Conservation (phyloP, 2,113 vertebrate genomes). For the Callorhinus ursinus region DNA sequence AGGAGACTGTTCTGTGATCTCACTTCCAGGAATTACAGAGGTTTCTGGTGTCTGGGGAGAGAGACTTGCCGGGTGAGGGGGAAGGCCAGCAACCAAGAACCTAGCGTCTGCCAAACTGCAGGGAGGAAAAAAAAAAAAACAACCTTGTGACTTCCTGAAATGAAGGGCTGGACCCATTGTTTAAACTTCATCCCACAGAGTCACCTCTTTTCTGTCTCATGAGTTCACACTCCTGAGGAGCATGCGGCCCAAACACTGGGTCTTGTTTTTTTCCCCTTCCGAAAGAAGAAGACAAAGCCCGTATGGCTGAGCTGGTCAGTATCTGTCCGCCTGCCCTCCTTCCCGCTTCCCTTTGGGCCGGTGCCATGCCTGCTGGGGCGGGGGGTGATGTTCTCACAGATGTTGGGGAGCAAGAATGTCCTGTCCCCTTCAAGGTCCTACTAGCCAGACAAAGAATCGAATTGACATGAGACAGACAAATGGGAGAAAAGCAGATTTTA, state of each 20-base stretch:
- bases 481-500: background rate
- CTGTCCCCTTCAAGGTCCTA: background rate
- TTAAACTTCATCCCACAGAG: background rate
- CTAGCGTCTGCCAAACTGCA: no score
- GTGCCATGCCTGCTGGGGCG: rapidly evolving
- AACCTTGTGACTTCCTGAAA: conserved; percentile 62
- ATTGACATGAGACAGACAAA: background rate
- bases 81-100: background rate
- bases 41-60: background rate
- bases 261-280: background rate
- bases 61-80: background rate
- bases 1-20: background rate
- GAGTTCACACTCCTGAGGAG: background rate
- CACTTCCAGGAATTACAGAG: background rate
- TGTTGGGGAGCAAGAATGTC: background rate
- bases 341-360: rapidly evolving
- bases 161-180: conserved; percentile 18
- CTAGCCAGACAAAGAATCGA: background rate
- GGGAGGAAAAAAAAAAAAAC: background rate
- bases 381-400: background rate
- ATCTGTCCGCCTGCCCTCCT: background rate
- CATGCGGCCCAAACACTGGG: background rate
- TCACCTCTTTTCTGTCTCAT: conserved; percentile 29
- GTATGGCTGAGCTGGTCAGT: rapidly evolving
- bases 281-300: background rate